Evolutionary conservation across 2,797 vertebrate species (phyloP).

Genomic region (Pseudochromis fuscus): DNA sequence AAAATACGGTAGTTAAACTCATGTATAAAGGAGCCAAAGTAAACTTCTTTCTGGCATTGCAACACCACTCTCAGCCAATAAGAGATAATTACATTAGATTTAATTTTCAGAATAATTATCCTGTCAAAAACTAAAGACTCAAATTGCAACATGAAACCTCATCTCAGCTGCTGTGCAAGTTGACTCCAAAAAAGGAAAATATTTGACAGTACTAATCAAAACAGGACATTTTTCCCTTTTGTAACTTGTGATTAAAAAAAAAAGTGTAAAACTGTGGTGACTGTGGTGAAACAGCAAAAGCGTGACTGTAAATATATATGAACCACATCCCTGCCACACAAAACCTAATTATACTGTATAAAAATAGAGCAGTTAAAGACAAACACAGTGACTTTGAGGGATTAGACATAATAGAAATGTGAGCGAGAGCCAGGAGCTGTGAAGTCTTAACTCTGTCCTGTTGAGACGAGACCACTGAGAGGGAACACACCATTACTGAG

Average conservation of each 20-base stretch:
- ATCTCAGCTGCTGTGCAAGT: neutral
- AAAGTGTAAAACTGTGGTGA: slow-evolving; percentile 18
- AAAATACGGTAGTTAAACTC: no score
- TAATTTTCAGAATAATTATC: neutral
- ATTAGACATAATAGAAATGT: slow-evolving; percentile 6
- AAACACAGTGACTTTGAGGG: slow-evolving; percentile 19
- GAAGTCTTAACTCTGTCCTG: slow-evolving; percentile 10
- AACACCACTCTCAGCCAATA: neutral
- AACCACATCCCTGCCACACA: slow-evolving; percentile 46
- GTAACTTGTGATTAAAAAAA: neutral
- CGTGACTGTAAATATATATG: slow-evolving; percentile 38
- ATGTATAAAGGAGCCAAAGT: no score
- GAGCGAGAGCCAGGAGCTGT: slow-evolving; percentile 15
- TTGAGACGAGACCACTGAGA: slow-evolving; percentile 22
- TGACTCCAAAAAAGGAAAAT: neutral
- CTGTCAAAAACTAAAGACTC: neutral
- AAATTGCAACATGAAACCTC: neutral
- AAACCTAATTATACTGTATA: slow-evolving; percentile 26
- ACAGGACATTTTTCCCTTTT: neutral
- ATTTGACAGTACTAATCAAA: neutral
- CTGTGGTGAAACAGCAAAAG: slow-evolving; percentile 17
- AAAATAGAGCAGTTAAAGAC: slow-evolving; percentile 19
- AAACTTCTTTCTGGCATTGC: no score
- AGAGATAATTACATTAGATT: neutral
- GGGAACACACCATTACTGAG: neutral